Percentiles rank a stretch among this genome's conserved stretches.
phyloP scores from a whole-genome alignment of 2,113 vertebrate genomes.

The Microtus ochrogaster region DNA sequence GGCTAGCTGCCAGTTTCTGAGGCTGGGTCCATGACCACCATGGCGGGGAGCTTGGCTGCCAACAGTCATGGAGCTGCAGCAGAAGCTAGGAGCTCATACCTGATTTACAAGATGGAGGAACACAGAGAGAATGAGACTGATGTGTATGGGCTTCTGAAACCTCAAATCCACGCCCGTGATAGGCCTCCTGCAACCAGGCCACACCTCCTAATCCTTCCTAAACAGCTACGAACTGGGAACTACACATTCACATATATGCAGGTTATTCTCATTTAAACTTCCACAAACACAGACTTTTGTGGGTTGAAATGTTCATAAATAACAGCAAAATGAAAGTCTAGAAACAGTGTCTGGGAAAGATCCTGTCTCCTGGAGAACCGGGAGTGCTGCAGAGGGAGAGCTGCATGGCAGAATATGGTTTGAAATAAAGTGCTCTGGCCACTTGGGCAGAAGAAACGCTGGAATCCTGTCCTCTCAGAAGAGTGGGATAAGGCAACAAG shows the following conservation, averaged over 20 bases:
- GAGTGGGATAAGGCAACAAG: neutral
- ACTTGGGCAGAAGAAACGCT: neutral
- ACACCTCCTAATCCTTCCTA: neutral
- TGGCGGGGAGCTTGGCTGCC: neutral
- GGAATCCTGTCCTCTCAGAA: neutral
- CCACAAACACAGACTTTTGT: rapidly evolving
- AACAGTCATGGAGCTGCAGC: neutral
- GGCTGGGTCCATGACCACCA: neutral
- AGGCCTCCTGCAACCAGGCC: neutral
- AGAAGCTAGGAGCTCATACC: neutral
- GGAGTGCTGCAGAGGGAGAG: neutral
- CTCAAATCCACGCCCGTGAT: neutral
- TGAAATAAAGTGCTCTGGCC: neutral
- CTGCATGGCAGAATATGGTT: neutral
- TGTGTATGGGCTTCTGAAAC: neutral
- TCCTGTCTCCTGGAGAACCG: rapidly evolving
- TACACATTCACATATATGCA: neutral
- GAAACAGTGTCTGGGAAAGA: neutral
- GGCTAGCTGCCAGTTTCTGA: neutral
- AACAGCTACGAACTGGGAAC: neutral
- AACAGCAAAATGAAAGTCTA: neutral
- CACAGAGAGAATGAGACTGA: neutral
- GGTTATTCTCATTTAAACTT: neutral
- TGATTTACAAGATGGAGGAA: neutral
- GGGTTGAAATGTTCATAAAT: too few relatives aligned